Conservation (phyloP, 2,797 vertebrate species). For the Enteromius anoplus region DNA sequence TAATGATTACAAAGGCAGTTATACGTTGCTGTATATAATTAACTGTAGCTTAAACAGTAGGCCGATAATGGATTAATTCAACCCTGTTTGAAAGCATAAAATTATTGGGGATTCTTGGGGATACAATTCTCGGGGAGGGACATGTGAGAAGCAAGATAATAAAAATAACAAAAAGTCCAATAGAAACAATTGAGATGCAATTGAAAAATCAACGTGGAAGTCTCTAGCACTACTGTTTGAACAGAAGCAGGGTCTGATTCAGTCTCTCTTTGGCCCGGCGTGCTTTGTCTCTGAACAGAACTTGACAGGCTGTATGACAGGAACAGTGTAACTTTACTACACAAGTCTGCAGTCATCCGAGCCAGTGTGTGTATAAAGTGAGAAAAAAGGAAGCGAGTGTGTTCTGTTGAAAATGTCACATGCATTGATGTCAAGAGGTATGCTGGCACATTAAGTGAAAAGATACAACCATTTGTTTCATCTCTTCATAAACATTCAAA, state of each 20-base stretch:
- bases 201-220: neutral
- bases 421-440: slow-evolving; percentile 54
- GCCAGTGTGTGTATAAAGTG: slow-evolving; percentile 39
- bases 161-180: neutral
- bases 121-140: neutral
- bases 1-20: neutral
- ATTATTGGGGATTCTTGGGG: neutral
- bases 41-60: neutral
- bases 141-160: neutral
- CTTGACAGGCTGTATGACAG: slow-evolving; percentile 67
- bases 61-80: neutral
- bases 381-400: slow-evolving; percentile 10
- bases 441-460: slow-evolving; percentile 71
- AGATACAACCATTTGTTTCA: slow-evolving; percentile 58
- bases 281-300: slow-evolving; percentile 54
- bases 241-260: neutral
- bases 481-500: slow-evolving; percentile 1
- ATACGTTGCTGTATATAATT: too few relatives aligned
- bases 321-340: slow-evolving; percentile 67
- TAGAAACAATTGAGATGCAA: neutral
- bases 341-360: slow-evolving; percentile 18
- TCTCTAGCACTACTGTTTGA: neutral
- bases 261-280: slow-evolving; percentile 57
- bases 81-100: neutral
- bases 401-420: slow-evolving; percentile 8